These are phyloP conservation scores for Sycobia sp. DNA, from an alignment of 1,140 invertebrate genomes.

Conservation along the genomic window DNA sequence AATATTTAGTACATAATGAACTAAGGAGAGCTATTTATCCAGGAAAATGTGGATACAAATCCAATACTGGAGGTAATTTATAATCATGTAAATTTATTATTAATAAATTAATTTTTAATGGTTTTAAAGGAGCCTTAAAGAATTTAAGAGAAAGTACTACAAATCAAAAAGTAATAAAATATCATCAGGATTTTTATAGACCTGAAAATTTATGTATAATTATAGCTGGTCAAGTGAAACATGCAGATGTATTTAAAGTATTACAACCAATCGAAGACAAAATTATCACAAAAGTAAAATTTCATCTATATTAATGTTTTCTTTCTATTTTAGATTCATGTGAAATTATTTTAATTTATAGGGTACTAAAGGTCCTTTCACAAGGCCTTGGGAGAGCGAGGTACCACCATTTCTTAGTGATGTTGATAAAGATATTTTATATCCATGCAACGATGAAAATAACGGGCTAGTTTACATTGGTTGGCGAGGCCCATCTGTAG, in stretches of 20 bases:
- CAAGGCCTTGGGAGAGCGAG: constrained; percentile 75
- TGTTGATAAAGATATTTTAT: constrained; percentile 65
- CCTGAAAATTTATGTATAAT: constrained; percentile 89
- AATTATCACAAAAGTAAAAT: constrained; percentile 73
- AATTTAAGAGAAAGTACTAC: constrained; percentile 82
- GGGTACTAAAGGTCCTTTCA: constrained; percentile 66
- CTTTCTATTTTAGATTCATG: constrained; percentile 1
- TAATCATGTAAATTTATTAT: neutral
- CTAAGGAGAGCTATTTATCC: constrained; percentile 77
- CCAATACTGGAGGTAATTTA: constrained; percentile 79
- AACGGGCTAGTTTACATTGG: constrained; percentile 80
- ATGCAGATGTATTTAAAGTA: constrained; percentile 76
- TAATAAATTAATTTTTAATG: neutral
- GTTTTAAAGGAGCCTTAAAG: constrained; percentile 63
- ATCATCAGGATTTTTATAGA: constrained; percentile 86
- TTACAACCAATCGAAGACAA: constrained; percentile 78
- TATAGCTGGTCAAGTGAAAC: constrained; percentile 80
- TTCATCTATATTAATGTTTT: neutral
- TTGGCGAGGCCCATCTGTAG: constrained; percentile 82
- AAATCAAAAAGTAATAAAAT: constrained; percentile 81
- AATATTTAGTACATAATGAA: constrained; percentile 68
- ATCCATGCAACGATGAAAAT: constrained; percentile 85
- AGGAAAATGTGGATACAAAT: constrained; percentile 80
- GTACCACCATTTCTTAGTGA: constrained; percentile 69
- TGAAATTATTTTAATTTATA: constrained; percentile 48